Evolutionary conservation across 2,888 invertebrate species (phyloP), one percentile per base, ranked within the genome.

Genomic region (Dromius quadrimaculatus): DNA sequence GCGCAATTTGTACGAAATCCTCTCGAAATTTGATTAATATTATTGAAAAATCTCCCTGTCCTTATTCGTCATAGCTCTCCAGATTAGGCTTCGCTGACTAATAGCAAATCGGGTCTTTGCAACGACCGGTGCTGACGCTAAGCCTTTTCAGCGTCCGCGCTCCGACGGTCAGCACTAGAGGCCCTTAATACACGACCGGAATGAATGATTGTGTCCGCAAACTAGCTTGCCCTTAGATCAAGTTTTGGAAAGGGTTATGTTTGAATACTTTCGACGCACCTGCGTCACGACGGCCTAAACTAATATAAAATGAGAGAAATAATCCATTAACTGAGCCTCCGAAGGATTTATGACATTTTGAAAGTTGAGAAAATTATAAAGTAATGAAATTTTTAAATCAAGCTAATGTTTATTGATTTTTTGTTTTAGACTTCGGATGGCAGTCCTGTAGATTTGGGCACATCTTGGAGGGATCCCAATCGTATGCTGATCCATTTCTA

Each of bases 201-300:
- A 76, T 78, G 78, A 78, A 74, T 76, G 77, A 78, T 78, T 74
- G 77, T 76, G 77, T 78, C 77, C 75, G 74, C 77, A 77, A 77
- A 78, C 77, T 77, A 45, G 76, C 75, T 75, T 76, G 75, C 47
- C 65, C 65, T 47, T 79, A 79, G 79, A 79, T 79, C 78, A 79
- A 78, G 78, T 78, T 78, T 77, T 75, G 76, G 73, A 68, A 78
- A 74, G 76, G 76, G 77, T 76, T 79, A 78, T 77, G 77, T 77
- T 77, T 77, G 78, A 78, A 79, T 79, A 78, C 79, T 78, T 77
- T 77, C 77, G 72, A 71, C 74, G 74, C 73, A 63, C 63, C 63
- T 63, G 63, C 63, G 15, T 28, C 59, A 17, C n/a, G n/a, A n/a
- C n/a, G n/a, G n/a, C n/a, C n/a, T n/a, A n/a, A n/a, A n/a, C n/a